Evolutionary conservation across 2,888 invertebrate genomes (phyloP), one percentile per base, ranked within the genome.

Genomic region (Drosophila subsilvestris): DNA sequence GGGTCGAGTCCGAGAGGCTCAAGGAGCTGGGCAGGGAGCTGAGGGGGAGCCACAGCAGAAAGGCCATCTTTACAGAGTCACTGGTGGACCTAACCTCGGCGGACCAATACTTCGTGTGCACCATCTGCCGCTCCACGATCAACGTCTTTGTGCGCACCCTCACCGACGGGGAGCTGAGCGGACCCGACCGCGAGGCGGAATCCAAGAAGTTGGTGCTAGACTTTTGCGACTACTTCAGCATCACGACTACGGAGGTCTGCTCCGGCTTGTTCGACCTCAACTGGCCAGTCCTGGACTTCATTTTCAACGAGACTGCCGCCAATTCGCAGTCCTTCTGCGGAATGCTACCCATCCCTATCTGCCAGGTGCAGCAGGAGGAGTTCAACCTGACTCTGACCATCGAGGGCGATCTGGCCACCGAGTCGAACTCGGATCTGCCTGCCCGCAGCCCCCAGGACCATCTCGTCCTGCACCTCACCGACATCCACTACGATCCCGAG

Each of bases 401-500:
- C 4, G 79, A 78, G 54, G 79, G 80, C 0, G 63, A 71, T 17
- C 72, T 63, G 29, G 79, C 81, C 4, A 80, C 71, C 0, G 84
- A 84, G 10, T 80, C 90, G 0, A 92, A 91, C 47, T 57, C 79
- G 0, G 80, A 81, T 2, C 58, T 84, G 32, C 85, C 90, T 0
- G 53, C 56, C 2, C 81, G 80, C 20, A 84, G 76, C 18, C 60
- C 67, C 0, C 76, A 86, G 0, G 90, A 90, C 51, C 61, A 83
- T 1, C 74, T 62, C 0, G 80, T 92, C 18, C 74, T 92, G 1
- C 92, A 92, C 1, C 9, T 92, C 1, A 90, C 90, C 12, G 92
- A 98, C 88, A 94, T 96, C 45, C 98, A 98, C 88, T 94, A 95
- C 55, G 97, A 98, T 91, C 95, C 95, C 0, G 90, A 93, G 1